Conservation (phyloP, 2,797 vertebrate species). For the Falco concolor region DNA sequence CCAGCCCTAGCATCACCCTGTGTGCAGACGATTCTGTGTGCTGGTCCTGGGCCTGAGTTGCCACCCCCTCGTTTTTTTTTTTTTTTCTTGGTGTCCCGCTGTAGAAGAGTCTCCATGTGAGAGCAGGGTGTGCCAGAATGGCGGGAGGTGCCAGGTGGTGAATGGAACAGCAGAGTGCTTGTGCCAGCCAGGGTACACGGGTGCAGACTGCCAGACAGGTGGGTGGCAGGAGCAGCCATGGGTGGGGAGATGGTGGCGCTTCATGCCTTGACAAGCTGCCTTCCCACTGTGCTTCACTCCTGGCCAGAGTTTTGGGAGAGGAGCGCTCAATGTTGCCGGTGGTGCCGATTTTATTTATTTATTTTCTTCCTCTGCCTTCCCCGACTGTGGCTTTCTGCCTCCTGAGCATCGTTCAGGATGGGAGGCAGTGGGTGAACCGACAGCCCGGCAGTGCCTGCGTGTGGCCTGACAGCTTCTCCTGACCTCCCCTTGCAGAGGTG, state of each 20-base stretch:
- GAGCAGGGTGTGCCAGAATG: conserved; percentile 64
- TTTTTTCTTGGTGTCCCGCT: background rate
- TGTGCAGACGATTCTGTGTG: background rate
- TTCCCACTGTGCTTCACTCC: background rate
- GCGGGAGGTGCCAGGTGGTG: conserved; percentile 64
- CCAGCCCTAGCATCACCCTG: fast-evolving
- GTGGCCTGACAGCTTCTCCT: background rate
- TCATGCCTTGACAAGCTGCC: background rate
- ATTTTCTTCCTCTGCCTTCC: background rate
- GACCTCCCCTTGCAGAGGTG: conserved; percentile 75
- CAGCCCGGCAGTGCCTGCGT: background rate
- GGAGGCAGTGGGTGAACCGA: background rate
- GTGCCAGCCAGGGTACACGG: conserved; percentile 68
- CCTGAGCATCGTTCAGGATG: background rate
- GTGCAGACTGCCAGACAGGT: conserved; percentile 71
- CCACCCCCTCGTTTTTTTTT: fast-evolving
- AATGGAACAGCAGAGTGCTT: conserved; percentile 50
- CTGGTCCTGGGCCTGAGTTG: background rate
- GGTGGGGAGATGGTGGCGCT: background rate
- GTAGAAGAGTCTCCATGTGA: conserved; percentile 72
- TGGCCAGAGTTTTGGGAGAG: background rate
- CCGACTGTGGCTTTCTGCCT: fast-evolving
- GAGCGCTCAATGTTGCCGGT: fast-evolving
- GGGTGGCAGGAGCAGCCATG: background rate
- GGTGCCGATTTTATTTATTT: background rate